Evolutionary conservation across 2,888 invertebrate genomes (phyloP), one percentile per base, ranked within the genome.

Genomic region (Drosophila subsilvestris): DNA sequence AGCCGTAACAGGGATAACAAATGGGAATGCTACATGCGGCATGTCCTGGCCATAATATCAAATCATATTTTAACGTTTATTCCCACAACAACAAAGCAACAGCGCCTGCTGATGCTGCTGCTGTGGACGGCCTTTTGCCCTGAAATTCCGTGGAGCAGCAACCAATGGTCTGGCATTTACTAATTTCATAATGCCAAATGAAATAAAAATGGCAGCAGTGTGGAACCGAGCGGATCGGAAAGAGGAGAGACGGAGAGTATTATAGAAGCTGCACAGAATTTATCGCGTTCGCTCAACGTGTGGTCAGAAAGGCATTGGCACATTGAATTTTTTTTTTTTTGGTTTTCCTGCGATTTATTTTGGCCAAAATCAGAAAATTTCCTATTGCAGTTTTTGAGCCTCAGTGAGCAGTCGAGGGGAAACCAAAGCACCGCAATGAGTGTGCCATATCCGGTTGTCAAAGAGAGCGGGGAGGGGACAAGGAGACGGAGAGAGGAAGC

Each of bases 41-140:
- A 76, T 73, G 76, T 70, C 80, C 63, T 65, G 69, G 72, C 83
- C 84, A 78, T 86, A 86, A 83, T 79, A 84, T 78, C 65, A 86
- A 86, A 83, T 84, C 83, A 83, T 86, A 83, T 84, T 81, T 84
- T 78, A 74, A 80, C 86, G 79, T 83, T 80, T 77, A 73, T 75
- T 60, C 69, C 67, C 61, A 54, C 62, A 56, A 54, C 60, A 63
- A 68, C 60, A 49, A 45, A 20, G 22, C 37, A 20, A 51, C 45
- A 53, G 51, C n/a, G n/a, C n/a, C n/a, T n/a, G n/a, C n/a, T n/a
- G n/a, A n/a, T n/a, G n/a, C n/a, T n/a, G n/a, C n/a, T 27, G 17
- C 5, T 25, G 3, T 22, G 14, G 14, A 1, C 14, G 10, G 29
- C 29, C 29, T 29, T 29, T 10, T 29, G 22, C 45, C 56, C 63